phyloP scores from a whole-genome alignment of 2,888 invertebrate species.

The Dione juno region DNA sequence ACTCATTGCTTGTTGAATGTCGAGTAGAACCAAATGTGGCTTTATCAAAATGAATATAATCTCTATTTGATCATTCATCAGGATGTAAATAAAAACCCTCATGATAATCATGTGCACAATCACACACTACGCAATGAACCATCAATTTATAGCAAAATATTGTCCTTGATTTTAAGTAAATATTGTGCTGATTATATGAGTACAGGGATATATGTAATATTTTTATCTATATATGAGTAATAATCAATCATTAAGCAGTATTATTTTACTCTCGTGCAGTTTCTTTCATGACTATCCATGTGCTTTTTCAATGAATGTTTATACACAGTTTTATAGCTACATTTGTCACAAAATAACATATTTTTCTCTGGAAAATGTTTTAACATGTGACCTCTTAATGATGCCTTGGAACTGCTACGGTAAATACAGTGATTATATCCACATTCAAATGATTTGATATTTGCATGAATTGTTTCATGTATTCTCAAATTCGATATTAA shows the following conservation, averaged over 20 bases:
- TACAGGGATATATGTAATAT: too few species aligned
- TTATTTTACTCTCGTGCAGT: constrained; percentile 42
- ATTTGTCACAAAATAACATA: constrained; percentile 60
- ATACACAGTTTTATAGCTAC: constrained; percentile 61
- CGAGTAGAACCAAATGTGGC: too few species aligned
- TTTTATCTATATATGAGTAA: too few species aligned
- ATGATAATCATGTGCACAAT: too few species aligned
- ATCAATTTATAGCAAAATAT: too few species aligned
- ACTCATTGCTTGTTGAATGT: too few species aligned
- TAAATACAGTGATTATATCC: constrained; percentile 48
- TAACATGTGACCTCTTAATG: constrained; percentile 55
- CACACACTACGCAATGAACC: too few species aligned
- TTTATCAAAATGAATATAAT: too few species aligned
- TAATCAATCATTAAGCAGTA: not conserved
- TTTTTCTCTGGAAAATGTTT: constrained; percentile 56
- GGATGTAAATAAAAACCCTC: too few species aligned
- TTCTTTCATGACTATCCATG: constrained; percentile 53
- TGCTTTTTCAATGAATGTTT: constrained; percentile 59
- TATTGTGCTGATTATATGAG: too few species aligned
- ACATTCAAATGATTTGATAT: constrained; percentile 51
- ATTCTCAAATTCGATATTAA: constrained; percentile 55
- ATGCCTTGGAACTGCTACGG: constrained; percentile 51
- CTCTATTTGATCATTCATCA: too few species aligned
- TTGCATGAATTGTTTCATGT: constrained; percentile 55
- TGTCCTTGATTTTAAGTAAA: too few species aligned